Conservation (phyloP, 30 jellyfish, hydroid and myxozoan species). For the Pelagia noctiluca region DNA sequence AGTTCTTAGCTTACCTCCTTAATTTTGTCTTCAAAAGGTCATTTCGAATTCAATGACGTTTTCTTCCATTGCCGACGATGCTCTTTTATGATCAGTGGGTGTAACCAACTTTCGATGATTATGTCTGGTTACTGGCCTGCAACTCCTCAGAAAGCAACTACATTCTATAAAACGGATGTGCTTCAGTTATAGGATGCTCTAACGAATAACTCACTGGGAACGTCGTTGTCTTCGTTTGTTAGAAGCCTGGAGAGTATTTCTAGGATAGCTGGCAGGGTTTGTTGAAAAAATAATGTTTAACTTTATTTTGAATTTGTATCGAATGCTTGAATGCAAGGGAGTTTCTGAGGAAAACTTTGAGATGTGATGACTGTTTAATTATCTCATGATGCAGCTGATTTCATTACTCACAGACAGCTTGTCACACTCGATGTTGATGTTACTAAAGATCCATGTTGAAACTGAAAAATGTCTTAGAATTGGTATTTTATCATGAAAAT, state of each 20-base stretch:
- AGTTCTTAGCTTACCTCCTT: no score
- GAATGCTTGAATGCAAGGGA: neutral
- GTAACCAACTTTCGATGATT: neutral
- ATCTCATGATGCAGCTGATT: no score
- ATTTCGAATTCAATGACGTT: no score
- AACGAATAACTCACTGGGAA: constrained; percentile 11
- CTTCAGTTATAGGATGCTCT: constrained; percentile 4
- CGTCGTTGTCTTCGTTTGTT: constrained; percentile 22
- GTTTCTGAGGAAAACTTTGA: neutral
- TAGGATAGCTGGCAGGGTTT: constrained; percentile 42
- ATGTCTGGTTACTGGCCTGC: neutral
- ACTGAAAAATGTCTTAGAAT: no score
- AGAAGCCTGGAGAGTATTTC: constrained; percentile 30
- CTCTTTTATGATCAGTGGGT: neutral
- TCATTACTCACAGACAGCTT: no score
- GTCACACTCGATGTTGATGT: no score
- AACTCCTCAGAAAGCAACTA: constrained; percentile 13
- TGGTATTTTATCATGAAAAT: no score
- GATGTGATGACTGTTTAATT: neutral
- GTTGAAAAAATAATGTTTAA: neutral
- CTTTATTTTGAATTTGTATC: neutral
- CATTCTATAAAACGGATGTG: constrained; percentile 3
- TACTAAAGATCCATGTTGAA: no score
- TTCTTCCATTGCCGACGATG: no score
- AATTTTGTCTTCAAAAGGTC: no score